Evolutionary conservation across 1,140 invertebrate genomes (phyloP).

Genomic region (Philotrypesis tridentata): DNA sequence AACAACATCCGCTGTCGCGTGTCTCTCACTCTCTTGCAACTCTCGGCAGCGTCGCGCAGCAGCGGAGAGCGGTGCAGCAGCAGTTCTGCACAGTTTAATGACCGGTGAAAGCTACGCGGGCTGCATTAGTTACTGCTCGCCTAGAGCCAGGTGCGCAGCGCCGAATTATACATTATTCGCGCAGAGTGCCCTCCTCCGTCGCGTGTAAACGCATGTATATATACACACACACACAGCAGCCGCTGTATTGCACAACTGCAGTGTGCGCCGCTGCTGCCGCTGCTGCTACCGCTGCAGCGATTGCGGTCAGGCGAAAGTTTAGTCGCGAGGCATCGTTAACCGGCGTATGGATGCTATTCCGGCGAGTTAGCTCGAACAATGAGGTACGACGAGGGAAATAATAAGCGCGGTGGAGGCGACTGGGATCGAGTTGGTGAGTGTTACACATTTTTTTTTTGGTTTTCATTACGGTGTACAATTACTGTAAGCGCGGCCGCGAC

Average conservation of each 20-base stretch:
- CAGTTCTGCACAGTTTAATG: neutral
- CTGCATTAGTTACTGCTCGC: neutral
- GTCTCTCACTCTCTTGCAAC: neutral
- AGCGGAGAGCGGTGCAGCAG: neutral
- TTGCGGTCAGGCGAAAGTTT: constrained; percentile 23
- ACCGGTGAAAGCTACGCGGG: constrained; percentile 32
- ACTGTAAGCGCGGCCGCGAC: no score
- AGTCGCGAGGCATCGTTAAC: neutral
- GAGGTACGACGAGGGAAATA: neutral
- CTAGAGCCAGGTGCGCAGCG: neutral
- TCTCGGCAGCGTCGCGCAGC: neutral
- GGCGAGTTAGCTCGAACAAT: neutral
- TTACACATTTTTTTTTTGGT: no score
- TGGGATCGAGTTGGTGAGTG: neutral
- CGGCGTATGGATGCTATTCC: neutral
- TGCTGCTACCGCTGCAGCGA: no score
- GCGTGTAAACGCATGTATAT: neutral
- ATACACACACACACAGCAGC: no score
- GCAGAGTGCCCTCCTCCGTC: neutral
- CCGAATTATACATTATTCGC: constrained; percentile 25
- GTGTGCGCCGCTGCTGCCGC: neutral
- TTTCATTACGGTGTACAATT: no score
- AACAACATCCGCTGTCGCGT: neutral
- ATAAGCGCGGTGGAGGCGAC: neutral
- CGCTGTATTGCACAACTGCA: neutral